Evolutionary conservation across 1,140 invertebrate species (phyloP), one percentile per base, ranked within the genome.

Genomic region (Ditylenchus dipsaci): DNA sequence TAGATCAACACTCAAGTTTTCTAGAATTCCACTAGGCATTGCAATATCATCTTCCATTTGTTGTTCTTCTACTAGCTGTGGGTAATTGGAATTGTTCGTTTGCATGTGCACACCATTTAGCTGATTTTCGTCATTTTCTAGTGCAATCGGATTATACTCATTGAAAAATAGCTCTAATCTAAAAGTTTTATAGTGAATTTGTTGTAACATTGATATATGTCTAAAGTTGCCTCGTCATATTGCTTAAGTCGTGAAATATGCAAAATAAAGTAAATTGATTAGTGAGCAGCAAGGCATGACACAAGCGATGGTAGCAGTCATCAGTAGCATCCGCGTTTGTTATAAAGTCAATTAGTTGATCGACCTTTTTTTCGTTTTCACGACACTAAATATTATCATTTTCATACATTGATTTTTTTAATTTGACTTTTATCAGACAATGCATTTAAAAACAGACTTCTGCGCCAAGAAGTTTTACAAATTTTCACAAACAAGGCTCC

Each of bases 151-250:
- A 45, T 23, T 19, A 19, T 56, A 19, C 9, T 45, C 62, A 5
- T 47, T 1, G n/a, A 8, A 27, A 17, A 64, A 64, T n/a, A 19
- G 45, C 42, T 64, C 62, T 47, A 64, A 64, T 64, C 42, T 64
- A 64, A 45, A 47, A 5, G 9, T 5, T 7, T 38, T 5, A 38
- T 38, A 3, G 3, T 63, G n/a, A 64, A 63, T 33, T 63, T 33
- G n/a, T 66, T 43, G 1, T 30, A 19, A 21, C 5, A 67, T 67
- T 8, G n/a, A 26, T n/a, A n/a, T 9, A 71, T 3, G 11, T 53
- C 15, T 21, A 53, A 53, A 38, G 11, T 5, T 38, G 33, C 49
- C 49, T 53, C 49, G 3, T 53, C 3, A 26, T 3, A 15, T 53
- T 15, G n/a, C n/a, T 26, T 21, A 21, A 26, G 15, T 53, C 49